Evolutionary conservation across 2,113 vertebrate species (phyloP), one percentile per base, ranked within the genome.

Genomic region (Solenodon paradoxus): DNA sequence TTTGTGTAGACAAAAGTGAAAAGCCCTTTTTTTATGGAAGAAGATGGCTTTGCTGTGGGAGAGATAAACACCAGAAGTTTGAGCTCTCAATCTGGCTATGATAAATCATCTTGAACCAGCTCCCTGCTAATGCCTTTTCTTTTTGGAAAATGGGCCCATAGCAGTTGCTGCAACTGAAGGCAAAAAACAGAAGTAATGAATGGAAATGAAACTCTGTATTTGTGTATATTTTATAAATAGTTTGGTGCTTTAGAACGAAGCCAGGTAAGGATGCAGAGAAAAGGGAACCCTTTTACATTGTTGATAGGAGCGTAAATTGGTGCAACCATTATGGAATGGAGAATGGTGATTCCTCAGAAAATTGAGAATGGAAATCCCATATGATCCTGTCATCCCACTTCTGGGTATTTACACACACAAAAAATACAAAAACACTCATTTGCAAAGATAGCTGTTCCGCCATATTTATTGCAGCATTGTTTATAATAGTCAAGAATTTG

Each of bases 1-100:
- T 92, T 90, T 90, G 71, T 92, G 9, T 72, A 68, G 93, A 92
- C 45, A 92, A 88, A 95, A 81, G 87, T 45, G 81, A 92, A 84
- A 63, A 53, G n/a, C 7, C 66, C 78, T 88, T 79, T 78, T 57
- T 45, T 89, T 92, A 47, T 84, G 63, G 38, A 92, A 85, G 87
- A 79, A 93, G 51, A 74, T 79, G 20, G 87, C 95, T 95, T 78
- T 71, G 66, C 26, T 53, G 32, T 89, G 66, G 81, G 57, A 88
- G 20, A 63, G 55, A 74, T 93, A 47, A 59, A 53, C 3, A 74
- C 12, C 53, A 69, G 83, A 90, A 94, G 32, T 93, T 69, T 68
- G 69, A 69, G 3, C n/a, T 96, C 55, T n/a, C 40, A 87, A 30
- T 35, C 40, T 74, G 45, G 47, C n/a, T 66, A 51, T 95, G 35